Evolutionary conservation across 2,113 vertebrate genomes (phyloP), one percentile per base, ranked within the genome.

Genomic region (Carassius gibelio): DNA sequence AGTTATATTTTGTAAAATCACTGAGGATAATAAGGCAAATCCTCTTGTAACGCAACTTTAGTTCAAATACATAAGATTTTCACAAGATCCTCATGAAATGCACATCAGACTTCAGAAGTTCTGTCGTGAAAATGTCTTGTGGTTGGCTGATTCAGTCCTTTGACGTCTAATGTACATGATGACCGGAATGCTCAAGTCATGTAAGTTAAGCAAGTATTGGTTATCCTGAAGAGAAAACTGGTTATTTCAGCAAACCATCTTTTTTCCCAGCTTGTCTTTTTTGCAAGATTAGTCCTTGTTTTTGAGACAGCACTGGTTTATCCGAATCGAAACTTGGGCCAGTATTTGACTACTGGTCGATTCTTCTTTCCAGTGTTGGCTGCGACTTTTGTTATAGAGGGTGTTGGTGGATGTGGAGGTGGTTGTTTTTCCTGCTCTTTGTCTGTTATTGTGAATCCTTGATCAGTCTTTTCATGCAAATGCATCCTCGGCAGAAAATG

Each of bases 311-410:
- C 21, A 21, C 8, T 11, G 30, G 0, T 0, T 90, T 96, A 99
- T 86, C 98, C 98, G 0, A 99, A 99, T 52, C 98, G 95, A 87
- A 98, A 99, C 89, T 99, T 99, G 50, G 98, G 96, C 92, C 97
- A 97, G 91, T 99, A 99, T 85, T 95, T 97, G 85, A 96, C 92
- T 0, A 94, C 92, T 0, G 91, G 89, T 0, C 91, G 88, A 1
- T 66, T 95, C 76, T 93, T 97, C 48, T 92, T 93, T 4, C 93
- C 88, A 0, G 86, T 68, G 0, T 91, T 85, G 0, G 94, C 83
- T 0, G 89, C 88, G 0, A 88, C 87, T 88, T 94, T 96, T 1
- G 90, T 87, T 17, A 26, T 10, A 0, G 85, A 59, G 0, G 91
- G 77, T 89, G 95, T 95, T 0, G 91, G 91, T 0, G 81, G 88